Evolutionary conservation across 2,888 invertebrate species (phyloP), one percentile per base, ranked within the genome.

Genomic region (Julus scanicus): DNA sequence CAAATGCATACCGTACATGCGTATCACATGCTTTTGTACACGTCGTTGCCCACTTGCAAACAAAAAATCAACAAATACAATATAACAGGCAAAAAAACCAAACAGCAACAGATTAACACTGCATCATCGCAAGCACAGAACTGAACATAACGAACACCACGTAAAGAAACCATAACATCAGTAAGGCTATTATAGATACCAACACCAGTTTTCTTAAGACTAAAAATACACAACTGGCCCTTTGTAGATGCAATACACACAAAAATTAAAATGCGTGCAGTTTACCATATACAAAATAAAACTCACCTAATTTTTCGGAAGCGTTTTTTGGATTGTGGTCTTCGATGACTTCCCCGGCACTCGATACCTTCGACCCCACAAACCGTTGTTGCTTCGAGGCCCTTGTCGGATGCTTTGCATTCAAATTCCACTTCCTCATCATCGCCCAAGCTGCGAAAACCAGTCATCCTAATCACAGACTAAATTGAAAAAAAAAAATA

Each of bases 401-500:
- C 98, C 91, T 97, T 96, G 90, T 95, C 96, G 0, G 97, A 97
- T 90, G 95, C 94, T 92, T 96, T 95, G 92, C 95, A 96, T 92
- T 96, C 96, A 91, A 97, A 97, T 92, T 97, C 97, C 48, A 97
- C 96, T 90, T 95, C 95, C 92, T 98, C 97, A 87, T 96, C 96
- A 91, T 97, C 97, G 1, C 96, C 97, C 90, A 98, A 93, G 88
- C 97, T 97, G 89, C 96, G 94, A 92, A 98, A 98, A 6, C 98
- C 97, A 85, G 94, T 94, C 96, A 97, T 98, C 93, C 97, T 95
- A 90, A 98, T 97, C 89, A 96, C 97, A 91, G 97, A 97, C 97
- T 98, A 94, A 48, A 92, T 94, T 91, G 89, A 83, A 39, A 86
- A 89, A 88, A 89, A 88, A 85, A 84, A 44, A 63, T n/a, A 13